Evolutionary conservation across 2,113 vertebrate genomes (phyloP).

Genomic region (Haplochromis burtoni): DNA sequence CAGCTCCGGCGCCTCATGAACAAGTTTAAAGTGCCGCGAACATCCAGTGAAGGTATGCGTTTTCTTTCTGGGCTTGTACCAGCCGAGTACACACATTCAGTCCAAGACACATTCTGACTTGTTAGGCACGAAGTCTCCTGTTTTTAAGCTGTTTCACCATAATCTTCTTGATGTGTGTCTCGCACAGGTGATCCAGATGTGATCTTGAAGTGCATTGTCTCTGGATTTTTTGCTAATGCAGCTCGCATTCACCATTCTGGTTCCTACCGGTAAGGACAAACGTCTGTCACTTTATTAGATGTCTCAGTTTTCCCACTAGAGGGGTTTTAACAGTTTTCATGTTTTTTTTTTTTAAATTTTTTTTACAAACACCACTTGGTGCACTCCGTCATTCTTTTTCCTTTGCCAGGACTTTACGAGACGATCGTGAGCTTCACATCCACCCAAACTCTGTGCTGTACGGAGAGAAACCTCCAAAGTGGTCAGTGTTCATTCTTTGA

Average conservation of each 20-base stretch:
- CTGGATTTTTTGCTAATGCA: conserved; percentile 95
- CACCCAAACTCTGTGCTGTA: conserved; percentile 93
- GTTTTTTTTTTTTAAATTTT: neutral
- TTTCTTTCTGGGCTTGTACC: neutral
- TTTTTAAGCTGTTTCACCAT: neutral
- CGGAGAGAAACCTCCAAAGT: conserved; percentile 93
- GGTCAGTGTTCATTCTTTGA: conserved; percentile 67
- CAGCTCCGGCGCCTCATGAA: conserved; percentile 92
- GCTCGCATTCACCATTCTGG: conserved; percentile 94
- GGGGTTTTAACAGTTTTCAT: neutral
- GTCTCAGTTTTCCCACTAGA: neutral
- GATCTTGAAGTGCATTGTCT: conserved; percentile 89
- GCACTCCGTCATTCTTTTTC: neutral
- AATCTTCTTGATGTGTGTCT: neutral
- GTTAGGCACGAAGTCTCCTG: neutral
- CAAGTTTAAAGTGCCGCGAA: conserved; percentile 93
- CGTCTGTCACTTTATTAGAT: neutral
- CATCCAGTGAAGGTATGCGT: conserved; percentile 86
- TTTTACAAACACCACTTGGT: neutral
- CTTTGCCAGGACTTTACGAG: conserved; percentile 84
- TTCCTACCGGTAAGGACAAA: conserved; percentile 81
- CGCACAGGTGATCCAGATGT: conserved; percentile 90
- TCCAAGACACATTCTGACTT: neutral
- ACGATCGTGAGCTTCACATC: conserved; percentile 92
- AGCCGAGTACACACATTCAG: neutral